Evolutionary conservation across 2,113 vertebrate genomes (phyloP), one percentile per base, ranked within the genome.

Genomic region (Lophius piscatorius): DNA sequence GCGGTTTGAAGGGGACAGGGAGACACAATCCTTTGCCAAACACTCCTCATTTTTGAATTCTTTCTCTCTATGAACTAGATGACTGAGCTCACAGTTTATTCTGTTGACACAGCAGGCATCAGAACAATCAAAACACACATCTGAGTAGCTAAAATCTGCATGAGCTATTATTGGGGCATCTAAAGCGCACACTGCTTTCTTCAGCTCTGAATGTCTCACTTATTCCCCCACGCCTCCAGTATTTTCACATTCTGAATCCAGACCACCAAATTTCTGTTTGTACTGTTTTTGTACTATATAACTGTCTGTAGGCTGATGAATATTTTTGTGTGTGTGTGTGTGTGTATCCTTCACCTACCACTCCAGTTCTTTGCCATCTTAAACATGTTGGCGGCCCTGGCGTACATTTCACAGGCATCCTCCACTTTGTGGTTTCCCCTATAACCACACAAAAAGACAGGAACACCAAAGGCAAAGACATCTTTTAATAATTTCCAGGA

Each of bases 351-450:
- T 68, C 20, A 73, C 56, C 20, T 92, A 99, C 97, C 97, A 18
- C 87, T 98, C 97, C 96, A 98, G 72, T 98, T 99, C 85, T 99
- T 99, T 76, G 95, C 96, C 76, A 99, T 98, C 91, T 98, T 98
- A 91, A 98, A 98, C 97, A 99, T 98, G 90, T 99, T 99, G 80
- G 96, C 97, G 69, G 97, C 97, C 90, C 96, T 93, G 35, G 96
- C 97, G 49, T 98, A 99, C 91, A 99, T 98, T 71, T 99, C 97
- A 35, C 96, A 98, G 34, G 97, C 97, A 39, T 99, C 97, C 85
- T 98, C 97, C 62, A 99, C 91, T 63, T 94, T 95, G 54, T 97
- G 93, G 81, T 98, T 98, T 56, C 96, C 96, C 63, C 97, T 99
- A 71, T 10, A 76, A 70, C 72, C 23, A 81, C 22, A 72, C 34